Evolutionary conservation across 2,113 vertebrate genomes (phyloP), one percentile per base, ranked within the genome.

Genomic region (Podarcis cretensis): DNA sequence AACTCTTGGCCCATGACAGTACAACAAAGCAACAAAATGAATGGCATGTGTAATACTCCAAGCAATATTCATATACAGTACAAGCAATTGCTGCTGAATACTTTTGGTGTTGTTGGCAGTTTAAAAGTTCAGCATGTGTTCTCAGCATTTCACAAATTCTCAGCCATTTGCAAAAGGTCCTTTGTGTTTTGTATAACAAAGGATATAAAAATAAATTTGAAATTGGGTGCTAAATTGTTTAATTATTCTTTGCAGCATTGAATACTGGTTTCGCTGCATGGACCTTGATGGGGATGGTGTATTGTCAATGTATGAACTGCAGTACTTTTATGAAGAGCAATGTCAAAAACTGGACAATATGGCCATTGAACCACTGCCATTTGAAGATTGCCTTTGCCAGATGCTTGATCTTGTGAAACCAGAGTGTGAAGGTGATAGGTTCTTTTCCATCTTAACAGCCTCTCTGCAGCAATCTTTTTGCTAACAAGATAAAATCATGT

Each of bases 191-290:
- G 32, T 14, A 54, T 65, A 10, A 23, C 43, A 71, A 54, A 74
- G 43, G 43, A 84, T 13, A 48, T 18, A 43, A 1, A 82, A 65
- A 75, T 35, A 30, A 20, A 77, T 77, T 69, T 83, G 65, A 37
- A 75, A 65, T 81, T 21, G 8, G 18, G 40, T 78, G n/a, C 32
- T 76, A 30, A 82, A 76, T 57, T 89, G 63, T 87, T 81, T 27
- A 0, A 27, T 81, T 57, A 21, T 85, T 87, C 40, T 80, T 95
- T 81, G 43, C 96, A 99, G 99, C 95, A 98, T 99, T 87, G 99
- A 99, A 95, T 99, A 99, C 95, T 99, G 99, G 99, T 99, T 99
- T 96, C 99, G 99, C 93, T 99, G 98, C 91, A 99, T 99, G 99
- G 99, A 99, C 94, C 94, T 99, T 86, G 98, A 99, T 54, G 99